Base-by-base conservation (phyloP, 2,113 vertebrate species). In the Triplophysa dalaica region DNA sequence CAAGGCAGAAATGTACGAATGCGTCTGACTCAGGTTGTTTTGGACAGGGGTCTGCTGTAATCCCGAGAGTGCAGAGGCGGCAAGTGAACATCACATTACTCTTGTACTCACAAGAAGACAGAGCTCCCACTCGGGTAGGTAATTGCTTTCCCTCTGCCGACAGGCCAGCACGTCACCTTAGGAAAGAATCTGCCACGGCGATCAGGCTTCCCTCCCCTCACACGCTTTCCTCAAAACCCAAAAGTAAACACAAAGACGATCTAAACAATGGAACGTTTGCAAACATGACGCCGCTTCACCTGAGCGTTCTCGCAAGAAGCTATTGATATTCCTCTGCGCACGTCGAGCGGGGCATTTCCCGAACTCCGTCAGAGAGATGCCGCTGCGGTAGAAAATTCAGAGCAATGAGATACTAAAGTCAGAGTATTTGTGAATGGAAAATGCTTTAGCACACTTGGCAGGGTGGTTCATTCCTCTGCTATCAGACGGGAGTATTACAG, bases 391-490 rank as follows among this genome's bases (percentile, higher is more conserved):
- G 82, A 81, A 83, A 89, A 87, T 87, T 85, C 84, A 10, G 8
- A 70, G 14, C 75, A 60, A 38, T 72, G 38, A 29, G 73, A 75
- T 79, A 66, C 81, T 72, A 65, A 79, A 82, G 89, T 91, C 91
- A 89, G 86, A 88, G 92, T 91, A 90, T 91, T 89, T 91, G 89
- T 90, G 89, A 91, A 90, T 89, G 91, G 90, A 91, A 91, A 91
- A 90, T 81, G 82, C 82, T 91, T 90, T 79, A 86, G 83, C 84
- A 84, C 80, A 82, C 70, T 89, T 90, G 89, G 91, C 85, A 61
- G 64, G 69, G 75, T 45, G 43, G 67, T 73, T 84, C 62, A 82
- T 84, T 83, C 79, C 78, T 69, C 56, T 58, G 84, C 77, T 83
- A 85, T 85, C 77, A 82, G 70, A 83, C 61, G 72, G n/a, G 22